A percentile compares a stretch with the other conserved stretches of the same genome.
Evolutionary conservation across 2,113 vertebrate genomes (phyloP).

Genomic region (Podocnemis expansa): DNA sequence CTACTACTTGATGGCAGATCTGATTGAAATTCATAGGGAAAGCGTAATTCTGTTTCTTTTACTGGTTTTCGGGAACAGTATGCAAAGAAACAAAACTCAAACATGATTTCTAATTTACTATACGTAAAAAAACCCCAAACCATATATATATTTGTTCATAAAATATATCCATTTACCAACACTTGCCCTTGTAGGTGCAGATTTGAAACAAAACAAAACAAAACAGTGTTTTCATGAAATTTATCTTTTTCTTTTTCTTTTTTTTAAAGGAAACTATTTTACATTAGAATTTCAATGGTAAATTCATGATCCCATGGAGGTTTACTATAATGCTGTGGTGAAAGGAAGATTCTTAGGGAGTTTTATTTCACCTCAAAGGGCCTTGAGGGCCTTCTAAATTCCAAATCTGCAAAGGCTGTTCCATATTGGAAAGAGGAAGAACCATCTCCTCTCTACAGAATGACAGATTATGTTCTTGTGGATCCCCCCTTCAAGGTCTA

Average conservation of each 20-base stretch:
- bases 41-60: constrained; percentile 32
- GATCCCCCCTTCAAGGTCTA: constrained; percentile 16
- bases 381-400: constrained; percentile 53
- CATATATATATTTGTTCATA: neutral
- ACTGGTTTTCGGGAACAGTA: constrained; percentile 29
- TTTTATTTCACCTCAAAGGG: constrained; percentile 22
- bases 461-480: constrained; percentile 51
- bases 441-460: constrained; percentile 8
- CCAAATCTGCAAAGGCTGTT: constrained; percentile 32
- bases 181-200: neutral
- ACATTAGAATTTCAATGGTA: constrained; percentile 21
- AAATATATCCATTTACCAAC: neutral
- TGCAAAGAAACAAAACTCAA: neutral
- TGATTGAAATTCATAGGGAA: constrained; percentile 46
- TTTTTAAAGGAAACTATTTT: constrained; percentile 29
- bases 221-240: neutral
- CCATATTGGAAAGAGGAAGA: constrained; percentile 23
- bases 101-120: constrained; percentile 34
- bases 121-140: constrained; percentile 9
- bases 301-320: constrained; percentile 3
- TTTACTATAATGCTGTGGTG: constrained; percentile 18
- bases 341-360: constrained; percentile 29
- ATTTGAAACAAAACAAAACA: no score
- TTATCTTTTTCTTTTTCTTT: neutral
- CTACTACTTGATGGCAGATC: neutral